These are phyloP conservation scores for Lacerta viridis DNA, from an alignment of 2,797 vertebrate genomes.

Conservation along the genomic window DNA sequence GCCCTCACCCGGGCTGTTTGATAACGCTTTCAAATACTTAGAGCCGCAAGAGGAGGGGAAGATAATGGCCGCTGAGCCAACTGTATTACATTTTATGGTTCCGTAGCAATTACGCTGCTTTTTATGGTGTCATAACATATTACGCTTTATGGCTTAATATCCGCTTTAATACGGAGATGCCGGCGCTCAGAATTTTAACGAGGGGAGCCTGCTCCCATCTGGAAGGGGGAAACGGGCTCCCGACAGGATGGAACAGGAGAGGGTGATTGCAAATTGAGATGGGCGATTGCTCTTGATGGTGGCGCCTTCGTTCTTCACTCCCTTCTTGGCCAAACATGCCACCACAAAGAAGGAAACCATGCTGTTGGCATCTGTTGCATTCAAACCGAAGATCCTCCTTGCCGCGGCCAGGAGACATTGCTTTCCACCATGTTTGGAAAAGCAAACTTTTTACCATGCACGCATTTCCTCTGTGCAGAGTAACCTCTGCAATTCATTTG, in stretches of 20 bases:
- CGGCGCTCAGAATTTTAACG: slow-evolving; percentile 53
- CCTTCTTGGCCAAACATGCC: background rate
- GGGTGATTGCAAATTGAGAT: background rate
- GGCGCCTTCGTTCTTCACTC: background rate
- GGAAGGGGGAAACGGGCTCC: background rate
- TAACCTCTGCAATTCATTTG: background rate
- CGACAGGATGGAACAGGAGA: background rate
- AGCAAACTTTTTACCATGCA: background rate
- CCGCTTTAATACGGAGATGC: slow-evolving; percentile 41
- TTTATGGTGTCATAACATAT: slow-evolving; percentile 72
- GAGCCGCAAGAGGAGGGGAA: background rate
- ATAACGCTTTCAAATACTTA: slow-evolving; percentile 38
- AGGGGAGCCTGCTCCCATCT: slow-evolving; percentile 43
- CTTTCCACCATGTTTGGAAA: background rate
- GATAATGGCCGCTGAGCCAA: slow-evolving; percentile 52
- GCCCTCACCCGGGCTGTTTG: slow-evolving; percentile 24
- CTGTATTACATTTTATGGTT: slow-evolving; percentile 71
- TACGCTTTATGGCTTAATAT: slow-evolving; percentile 69
- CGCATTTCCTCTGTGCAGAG: background rate
- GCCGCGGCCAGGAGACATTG: fast-evolving
- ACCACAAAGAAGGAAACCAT: background rate
- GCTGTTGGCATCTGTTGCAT: background rate
- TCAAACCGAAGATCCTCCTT: background rate
- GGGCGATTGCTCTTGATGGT: too few species aligned
- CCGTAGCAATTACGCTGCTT: slow-evolving; percentile 64